Evolutionary conservation across 2,797 vertebrate genomes (phyloP).

Genomic region (Smutsia temminckii): DNA sequence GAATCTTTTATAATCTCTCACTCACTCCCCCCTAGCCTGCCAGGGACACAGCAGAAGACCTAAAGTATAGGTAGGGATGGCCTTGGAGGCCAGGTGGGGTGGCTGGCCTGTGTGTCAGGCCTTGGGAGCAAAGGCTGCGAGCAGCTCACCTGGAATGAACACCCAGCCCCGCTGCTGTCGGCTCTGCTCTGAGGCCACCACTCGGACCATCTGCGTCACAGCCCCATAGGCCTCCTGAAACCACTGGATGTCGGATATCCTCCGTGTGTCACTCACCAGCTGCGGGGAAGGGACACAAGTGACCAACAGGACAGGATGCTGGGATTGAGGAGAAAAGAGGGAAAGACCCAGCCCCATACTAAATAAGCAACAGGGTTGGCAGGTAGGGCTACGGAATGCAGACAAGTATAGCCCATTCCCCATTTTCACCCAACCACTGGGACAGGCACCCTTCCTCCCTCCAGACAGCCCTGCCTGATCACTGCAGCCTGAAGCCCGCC

Average conservation of each 20-base stretch:
- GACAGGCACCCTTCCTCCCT: neutral
- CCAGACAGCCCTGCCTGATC: neutral
- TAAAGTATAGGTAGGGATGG: fast-evolving
- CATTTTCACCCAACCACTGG: neutral
- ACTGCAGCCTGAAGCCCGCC: too few relatives aligned
- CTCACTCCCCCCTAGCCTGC: neutral
- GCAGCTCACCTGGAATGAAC: constrained; percentile 87
- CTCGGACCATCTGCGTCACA: constrained; percentile 84
- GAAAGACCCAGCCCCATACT: neutral
- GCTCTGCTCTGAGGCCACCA: constrained; percentile 88
- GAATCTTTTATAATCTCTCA: neutral
- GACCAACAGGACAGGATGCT: neutral
- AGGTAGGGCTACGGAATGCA: neutral
- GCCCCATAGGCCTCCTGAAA: constrained; percentile 87
- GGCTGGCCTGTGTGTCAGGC: neutral
- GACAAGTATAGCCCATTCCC: neutral
- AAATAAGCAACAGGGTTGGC: neutral
- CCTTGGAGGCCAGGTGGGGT: neutral
- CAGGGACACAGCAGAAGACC: neutral
- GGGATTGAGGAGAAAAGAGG: neutral
- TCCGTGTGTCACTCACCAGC: constrained; percentile 93
- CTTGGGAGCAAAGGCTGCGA: neutral
- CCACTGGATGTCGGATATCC: constrained; percentile 91
- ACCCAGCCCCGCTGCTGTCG: constrained; percentile 90
- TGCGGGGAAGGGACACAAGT: constrained; percentile 69